Evolutionary conservation across 1,140 invertebrate genomes (phyloP), one percentile per base, ranked within the genome.

Genomic region (Drosophila mojavensis): DNA sequence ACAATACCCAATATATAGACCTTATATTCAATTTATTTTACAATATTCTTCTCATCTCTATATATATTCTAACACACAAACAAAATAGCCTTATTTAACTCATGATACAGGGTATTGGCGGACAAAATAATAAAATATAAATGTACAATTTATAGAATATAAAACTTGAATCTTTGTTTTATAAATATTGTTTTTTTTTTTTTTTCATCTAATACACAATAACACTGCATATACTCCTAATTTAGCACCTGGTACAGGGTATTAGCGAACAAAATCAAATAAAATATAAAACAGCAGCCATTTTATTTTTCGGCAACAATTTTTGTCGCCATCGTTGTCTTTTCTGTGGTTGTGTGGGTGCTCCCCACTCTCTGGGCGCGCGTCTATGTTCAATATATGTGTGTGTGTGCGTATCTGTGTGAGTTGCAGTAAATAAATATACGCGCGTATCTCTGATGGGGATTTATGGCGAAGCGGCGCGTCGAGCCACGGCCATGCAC

Each of bases 401-500:
- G 76, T 66, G 83, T 79, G 51, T 56, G 30, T 33, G n/a, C 36
- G 28, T 81, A 66, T 81, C 70, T 83, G 76, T 76, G 76, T 66
- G 82, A 78, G 83, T 79, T 83, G 83, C 83, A 88, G 83, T 88
- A 88, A 88, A 88, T 88, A 88, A 88, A 88, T 88, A 88, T 88
- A 88, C 83, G 83, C 83, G 83, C 84, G 83, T 88, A 88, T 88
- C 82, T 88, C 82, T 88, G 83, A 88, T 88, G 83, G 76, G 83
- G 79, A 88, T 88, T 88, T 88, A 88, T 88, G 83, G 84, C 79
- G 75, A 79, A 64, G 61, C 72, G 72, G 53, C 76, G 66, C 73
- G 62, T 58, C 69, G 75, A 55, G 63, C 70, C 75, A 69, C 28
- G n/a, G 45, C 41, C 39, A 54, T 78, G 65, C 65, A 78, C 60